Conservation (phyloP, 1,140 invertebrate genomes). For the Dendroctonus ponderosae region DNA sequence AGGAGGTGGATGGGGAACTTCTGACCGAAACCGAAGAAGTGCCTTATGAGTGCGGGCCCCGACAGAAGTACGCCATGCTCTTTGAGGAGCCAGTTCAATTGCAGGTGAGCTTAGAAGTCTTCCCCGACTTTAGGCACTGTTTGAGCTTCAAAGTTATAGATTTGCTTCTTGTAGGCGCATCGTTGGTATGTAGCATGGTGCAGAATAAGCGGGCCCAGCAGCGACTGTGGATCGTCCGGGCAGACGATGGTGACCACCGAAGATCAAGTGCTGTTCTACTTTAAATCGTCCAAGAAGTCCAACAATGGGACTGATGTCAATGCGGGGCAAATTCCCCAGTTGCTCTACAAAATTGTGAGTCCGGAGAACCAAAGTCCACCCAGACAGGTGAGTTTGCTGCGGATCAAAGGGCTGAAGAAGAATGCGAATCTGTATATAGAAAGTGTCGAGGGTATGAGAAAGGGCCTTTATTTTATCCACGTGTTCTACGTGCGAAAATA, state of each 20-base stretch:
- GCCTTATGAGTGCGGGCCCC: constrained; percentile 86
- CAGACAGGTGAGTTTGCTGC: constrained; percentile 51
- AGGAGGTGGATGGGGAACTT: constrained; percentile 90
- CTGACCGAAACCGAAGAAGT: constrained; percentile 92
- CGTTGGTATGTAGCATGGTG: constrained; percentile 95
- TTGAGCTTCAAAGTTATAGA: too few species aligned
- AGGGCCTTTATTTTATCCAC: too few species aligned
- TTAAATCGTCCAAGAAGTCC: constrained; percentile 95
- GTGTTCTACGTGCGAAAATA: too few species aligned
- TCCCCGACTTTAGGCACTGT: too few species aligned
- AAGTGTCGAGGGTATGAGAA: too few species aligned
- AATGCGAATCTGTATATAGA: too few species aligned
- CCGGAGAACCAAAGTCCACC: constrained; percentile 64
- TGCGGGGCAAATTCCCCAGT: constrained; percentile 94
- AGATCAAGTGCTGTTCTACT: constrained; percentile 92
- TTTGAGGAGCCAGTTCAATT: constrained; percentile 79
- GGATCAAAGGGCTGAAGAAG: too few species aligned
- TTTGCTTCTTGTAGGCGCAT: constrained; percentile 62
- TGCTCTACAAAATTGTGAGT: constrained; percentile 81
- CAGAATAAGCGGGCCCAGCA: constrained; percentile 90
- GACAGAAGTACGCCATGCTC: constrained; percentile 87
- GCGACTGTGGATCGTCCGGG: constrained; percentile 94
- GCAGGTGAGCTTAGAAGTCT: constrained; percentile 51
- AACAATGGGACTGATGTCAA: constrained; percentile 99
- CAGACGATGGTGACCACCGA: constrained; percentile 88